These are phyloP conservation scores for Acanthis flammea DNA, from an alignment of 2,797 vertebrate species.

Conservation along the genomic window DNA sequence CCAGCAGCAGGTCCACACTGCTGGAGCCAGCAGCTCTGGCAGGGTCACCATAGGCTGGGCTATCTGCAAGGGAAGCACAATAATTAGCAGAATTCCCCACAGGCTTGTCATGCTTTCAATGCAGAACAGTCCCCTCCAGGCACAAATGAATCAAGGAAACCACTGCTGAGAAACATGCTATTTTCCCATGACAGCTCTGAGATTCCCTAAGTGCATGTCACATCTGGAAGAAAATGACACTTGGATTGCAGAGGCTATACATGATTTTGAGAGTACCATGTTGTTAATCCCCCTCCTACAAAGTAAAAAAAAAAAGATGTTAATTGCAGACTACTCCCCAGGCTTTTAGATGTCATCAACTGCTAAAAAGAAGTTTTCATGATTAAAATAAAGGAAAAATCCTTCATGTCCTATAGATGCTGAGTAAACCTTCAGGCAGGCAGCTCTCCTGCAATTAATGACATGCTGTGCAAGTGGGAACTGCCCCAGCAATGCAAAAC, in stretches of 20 bases:
- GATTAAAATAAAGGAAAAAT: constrained; percentile 1
- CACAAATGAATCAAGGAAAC: constrained; percentile 26
- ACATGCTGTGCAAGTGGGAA: background rate
- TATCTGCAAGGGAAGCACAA: background rate
- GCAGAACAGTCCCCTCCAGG: constrained; percentile 26
- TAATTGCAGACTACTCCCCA: constrained; percentile 44
- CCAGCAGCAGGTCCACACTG: accelerated
- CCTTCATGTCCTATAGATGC: background rate
- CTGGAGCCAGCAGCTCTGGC: background rate
- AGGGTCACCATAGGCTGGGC: background rate
- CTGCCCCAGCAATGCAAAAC: background rate
- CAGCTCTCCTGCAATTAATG: constrained; percentile 23
- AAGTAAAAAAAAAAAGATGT: background rate
- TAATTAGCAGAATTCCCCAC: background rate
- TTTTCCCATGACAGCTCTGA: background rate
- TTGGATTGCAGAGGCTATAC: background rate
- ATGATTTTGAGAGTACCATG: background rate
- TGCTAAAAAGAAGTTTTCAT: background rate
- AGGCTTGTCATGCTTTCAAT: background rate
- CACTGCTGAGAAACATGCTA: background rate
- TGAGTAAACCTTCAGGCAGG: constrained; percentile 25
- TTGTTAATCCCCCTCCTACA: background rate
- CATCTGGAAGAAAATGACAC: constrained; percentile 37
- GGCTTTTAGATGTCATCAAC: constrained; percentile 37
- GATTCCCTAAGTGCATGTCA: background rate